phyloP scores from a whole-genome alignment of 2,113 vertebrate genomes.

The Corynorhinus townsendii region DNA sequence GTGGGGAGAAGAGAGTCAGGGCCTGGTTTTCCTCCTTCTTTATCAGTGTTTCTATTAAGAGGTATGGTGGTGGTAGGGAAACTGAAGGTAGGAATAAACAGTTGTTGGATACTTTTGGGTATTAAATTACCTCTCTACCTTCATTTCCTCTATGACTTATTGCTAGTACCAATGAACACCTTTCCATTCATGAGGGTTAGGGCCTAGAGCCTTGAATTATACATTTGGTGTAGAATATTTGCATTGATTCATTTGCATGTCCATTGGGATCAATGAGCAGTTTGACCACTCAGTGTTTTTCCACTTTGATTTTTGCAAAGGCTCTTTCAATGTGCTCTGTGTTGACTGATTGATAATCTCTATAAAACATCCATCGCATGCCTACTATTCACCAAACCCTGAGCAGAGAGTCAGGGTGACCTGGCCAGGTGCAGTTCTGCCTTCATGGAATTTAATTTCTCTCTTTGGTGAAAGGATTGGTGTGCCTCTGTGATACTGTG shows the following conservation, averaged over 20 bases:
- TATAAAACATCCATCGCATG: not conserved
- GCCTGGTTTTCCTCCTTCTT: not conserved
- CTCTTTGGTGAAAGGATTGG: not conserved
- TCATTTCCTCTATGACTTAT: not conserved
- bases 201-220: not conserved
- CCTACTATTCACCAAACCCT: not conserved
- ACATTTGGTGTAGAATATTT: not conserved
- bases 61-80: not conserved
- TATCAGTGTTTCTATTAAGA: slow-evolving; percentile 15
- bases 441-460: not conserved
- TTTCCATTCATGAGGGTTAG: not conserved
- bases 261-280: not conserved
- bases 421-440: not conserved
- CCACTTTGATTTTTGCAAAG: not conserved
- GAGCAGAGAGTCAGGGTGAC: not conserved
- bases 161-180: not conserved
- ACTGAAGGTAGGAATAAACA: not conserved
- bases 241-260: not conserved
- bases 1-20: not conserved
- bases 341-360: not conserved
- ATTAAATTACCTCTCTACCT: not conserved
- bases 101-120: not conserved
- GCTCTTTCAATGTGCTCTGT: not conserved
- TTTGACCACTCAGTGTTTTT: not conserved
- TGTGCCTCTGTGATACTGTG: not conserved